Evolutionary conservation across 2,113 vertebrate species (phyloP).

Genomic region (Pao palembangensis): DNA sequence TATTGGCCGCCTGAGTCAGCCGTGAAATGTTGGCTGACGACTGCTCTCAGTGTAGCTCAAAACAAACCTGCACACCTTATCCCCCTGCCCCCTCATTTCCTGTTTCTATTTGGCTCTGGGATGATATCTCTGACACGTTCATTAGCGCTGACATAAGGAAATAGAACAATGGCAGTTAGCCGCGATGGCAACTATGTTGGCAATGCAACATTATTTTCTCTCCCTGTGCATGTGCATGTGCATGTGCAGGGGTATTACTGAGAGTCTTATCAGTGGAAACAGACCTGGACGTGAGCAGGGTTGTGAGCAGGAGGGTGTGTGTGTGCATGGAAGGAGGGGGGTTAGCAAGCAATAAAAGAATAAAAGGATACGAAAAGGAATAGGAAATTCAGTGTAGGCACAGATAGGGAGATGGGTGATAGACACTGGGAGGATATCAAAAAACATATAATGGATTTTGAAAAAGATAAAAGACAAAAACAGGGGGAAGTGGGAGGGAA

Average conservation of each 20-base stretch:
- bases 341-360: conserved; percentile 39
- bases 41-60: conserved; percentile 36
- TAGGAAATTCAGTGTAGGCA: conserved; percentile 20
- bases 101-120: conserved; percentile 3
- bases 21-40: conserved; percentile 46
- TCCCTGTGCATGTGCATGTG: conserved; percentile 3
- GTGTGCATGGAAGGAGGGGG: not conserved
- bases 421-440: conserved; percentile 46
- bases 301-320: conserved; percentile 45
- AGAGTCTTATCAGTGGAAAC: conserved; percentile 70
- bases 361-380: conserved; percentile 55
- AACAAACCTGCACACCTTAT: conserved; percentile 29
- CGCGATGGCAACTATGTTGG: conserved; percentile 47
- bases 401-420: conserved; percentile 30
- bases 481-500: conserved; percentile 8
- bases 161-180: conserved; percentile 44
- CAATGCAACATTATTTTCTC: conserved; percentile 44
- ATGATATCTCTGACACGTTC: conserved; percentile 48
- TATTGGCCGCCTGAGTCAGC: conserved; percentile 13
- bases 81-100: conserved; percentile 4
- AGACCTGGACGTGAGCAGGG: conserved; percentile 67
- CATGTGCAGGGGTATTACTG: conserved; percentile 22
- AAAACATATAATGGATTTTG: conserved; percentile 27
- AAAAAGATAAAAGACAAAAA: conserved; percentile 41
- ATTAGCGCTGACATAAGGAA: conserved; percentile 53